phyloP scores from a whole-genome alignment of 2,888 invertebrate species.

The Autographa gamma region DNA sequence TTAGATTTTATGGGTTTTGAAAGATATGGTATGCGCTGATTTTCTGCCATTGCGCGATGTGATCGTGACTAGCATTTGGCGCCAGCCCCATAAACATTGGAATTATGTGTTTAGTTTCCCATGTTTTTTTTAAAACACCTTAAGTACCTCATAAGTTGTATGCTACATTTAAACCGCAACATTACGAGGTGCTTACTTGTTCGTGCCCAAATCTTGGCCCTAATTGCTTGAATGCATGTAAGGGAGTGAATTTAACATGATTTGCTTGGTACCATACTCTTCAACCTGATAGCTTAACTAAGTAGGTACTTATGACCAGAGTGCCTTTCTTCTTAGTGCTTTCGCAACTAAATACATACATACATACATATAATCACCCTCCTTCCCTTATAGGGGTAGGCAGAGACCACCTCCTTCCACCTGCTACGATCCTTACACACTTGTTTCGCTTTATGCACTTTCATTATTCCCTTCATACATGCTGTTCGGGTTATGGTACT shows the following conservation, averaged over 20 bases:
- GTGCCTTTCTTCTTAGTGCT: too few relatives aligned
- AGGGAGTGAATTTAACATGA: conserved; percentile 9
- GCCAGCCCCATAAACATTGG: conserved; percentile 65
- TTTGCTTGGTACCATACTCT: background rate
- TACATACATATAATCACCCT: too few relatives aligned
- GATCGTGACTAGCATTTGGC: conserved; percentile 78
- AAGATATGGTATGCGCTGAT: conserved; percentile 71
- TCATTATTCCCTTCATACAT: too few relatives aligned
- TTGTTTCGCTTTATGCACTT: too few relatives aligned
- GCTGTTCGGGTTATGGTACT: too few relatives aligned
- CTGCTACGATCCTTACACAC: too few relatives aligned
- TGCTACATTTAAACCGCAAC: conserved; percentile 58
- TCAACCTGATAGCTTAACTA: too few relatives aligned
- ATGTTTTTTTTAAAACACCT: conserved; percentile 68
- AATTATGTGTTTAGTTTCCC: conserved; percentile 66
- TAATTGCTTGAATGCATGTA: conserved; percentile 19
- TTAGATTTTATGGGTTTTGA: conserved; percentile 73
- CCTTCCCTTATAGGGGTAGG: too few relatives aligned
- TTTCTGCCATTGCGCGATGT: conserved; percentile 63
- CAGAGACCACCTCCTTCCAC: too few relatives aligned
- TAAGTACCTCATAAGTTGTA: conserved; percentile 41
- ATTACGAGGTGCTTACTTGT: conserved; percentile 51
- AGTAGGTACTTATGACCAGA: too few relatives aligned
- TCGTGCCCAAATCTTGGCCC: conserved; percentile 17
- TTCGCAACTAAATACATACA: too few relatives aligned